Evolutionary conservation across 1,140 invertebrate species (phyloP), one percentile per base, ranked within the genome.

Genomic region (Aphelenchoides fujianensis): DNA sequence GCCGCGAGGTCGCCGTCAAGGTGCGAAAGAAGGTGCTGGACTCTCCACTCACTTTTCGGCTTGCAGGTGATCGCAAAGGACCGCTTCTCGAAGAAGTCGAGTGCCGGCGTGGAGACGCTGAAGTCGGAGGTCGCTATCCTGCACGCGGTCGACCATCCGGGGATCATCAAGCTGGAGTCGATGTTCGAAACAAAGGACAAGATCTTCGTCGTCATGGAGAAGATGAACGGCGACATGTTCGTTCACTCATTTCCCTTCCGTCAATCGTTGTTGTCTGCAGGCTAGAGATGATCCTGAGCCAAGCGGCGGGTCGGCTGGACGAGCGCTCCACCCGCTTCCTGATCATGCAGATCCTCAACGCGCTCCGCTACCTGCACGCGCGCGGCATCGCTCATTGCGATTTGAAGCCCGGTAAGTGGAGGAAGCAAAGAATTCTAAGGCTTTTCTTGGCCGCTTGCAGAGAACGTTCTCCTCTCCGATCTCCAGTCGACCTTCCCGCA

Each of bases 111-210:
- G 0, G 80, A 82, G 48, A 82, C 80, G 2, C 66, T 82, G 23
- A 77, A 84, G 61, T 69, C 70, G 1, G 82, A 83, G 67, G 80
- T 82, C 9, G 77, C 79, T 12, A 83, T 83, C 68, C 74, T 83
- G 1, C 83, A 83, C 37, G 74, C 71, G 16, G 77, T 84, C 31
- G 72, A 76, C 54, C 75, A 85, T 67, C 85, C 85, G 3, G 87
- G 87, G 41, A 87, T 88, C 23, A 86, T 88, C 31, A 86, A 87
- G 66, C 74, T 88, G 67, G 95, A 98, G 85, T 87, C 93, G 54
- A 98, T 98, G 95, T 98, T 98, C 87, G 96, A 99, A 87, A 97
- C 94, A 0, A 90, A 92, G 0, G 95, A 98, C 84, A 88, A 94
- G 66, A 89, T 89, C 55, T 89, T 88, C 85, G 88, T 89, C 31